Evolutionary conservation across 2,888 invertebrate species (phyloP).

Genomic region (Odontothrips loti): DNA sequence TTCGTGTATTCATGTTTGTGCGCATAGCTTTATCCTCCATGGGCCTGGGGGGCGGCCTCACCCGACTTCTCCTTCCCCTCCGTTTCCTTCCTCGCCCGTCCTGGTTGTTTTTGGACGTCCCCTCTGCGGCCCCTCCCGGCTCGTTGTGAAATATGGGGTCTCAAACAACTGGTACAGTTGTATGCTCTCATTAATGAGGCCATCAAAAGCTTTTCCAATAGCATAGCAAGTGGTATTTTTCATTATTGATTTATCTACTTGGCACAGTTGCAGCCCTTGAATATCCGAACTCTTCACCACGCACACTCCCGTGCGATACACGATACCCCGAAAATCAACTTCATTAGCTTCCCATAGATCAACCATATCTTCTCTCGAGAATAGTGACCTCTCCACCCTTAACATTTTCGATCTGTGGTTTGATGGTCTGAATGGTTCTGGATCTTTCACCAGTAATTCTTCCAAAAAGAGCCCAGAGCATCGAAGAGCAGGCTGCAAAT

Average conservation of each 20-base stretch:
- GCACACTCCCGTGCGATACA: background rate
- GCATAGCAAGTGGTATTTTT: background rate
- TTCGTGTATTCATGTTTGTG: too few relatives aligned
- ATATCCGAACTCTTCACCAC: background rate
- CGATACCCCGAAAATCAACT: background rate
- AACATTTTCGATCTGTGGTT: background rate
- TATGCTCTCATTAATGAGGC: background rate
- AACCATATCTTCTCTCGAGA: background rate
- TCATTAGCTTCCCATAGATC: background rate
- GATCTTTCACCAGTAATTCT: background rate
- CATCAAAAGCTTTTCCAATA: background rate
- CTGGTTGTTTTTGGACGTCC: too few relatives aligned
- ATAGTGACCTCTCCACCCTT: background rate
- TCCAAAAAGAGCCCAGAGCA: background rate
- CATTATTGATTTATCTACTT: background rate
- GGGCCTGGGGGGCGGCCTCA: too few relatives aligned
- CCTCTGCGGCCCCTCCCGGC: too few relatives aligned
- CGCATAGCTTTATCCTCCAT: too few relatives aligned
- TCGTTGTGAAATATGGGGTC: background rate
- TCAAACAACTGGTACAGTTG: background rate
- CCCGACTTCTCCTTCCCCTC: background rate
- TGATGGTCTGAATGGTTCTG: background rate
- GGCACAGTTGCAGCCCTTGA: background rate
- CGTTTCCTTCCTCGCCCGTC: too few relatives aligned
- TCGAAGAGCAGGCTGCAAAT: background rate